These are phyloP conservation scores for Psittacula cyanocephala DNA, from an alignment of 2,113 vertebrate species.

Conservation along the genomic window DNA sequence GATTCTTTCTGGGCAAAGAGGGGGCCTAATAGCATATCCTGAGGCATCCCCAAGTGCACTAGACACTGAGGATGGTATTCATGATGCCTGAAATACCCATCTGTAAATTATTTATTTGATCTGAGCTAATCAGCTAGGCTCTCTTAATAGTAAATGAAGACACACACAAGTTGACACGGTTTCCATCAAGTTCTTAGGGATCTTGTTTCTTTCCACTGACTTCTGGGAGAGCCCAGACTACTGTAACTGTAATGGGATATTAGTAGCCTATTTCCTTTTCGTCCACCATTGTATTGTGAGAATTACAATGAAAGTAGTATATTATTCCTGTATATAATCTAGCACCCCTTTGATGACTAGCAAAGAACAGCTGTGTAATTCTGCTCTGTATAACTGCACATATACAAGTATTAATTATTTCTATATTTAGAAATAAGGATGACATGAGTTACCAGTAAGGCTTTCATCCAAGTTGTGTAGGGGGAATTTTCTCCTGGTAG, in stretches of 20 bases:
- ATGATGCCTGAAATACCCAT: neutral
- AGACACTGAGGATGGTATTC: neutral
- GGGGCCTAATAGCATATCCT: neutral
- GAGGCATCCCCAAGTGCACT: neutral
- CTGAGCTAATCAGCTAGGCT: neutral
- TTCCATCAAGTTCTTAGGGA: neutral
- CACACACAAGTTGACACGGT: neutral
- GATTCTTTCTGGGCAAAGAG: neutral
- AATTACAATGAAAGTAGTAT: neutral
- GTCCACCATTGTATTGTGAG: neutral
- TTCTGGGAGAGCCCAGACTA: neutral
- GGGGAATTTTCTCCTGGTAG: neutral
- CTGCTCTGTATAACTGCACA: neutral
- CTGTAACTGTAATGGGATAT: neutral
- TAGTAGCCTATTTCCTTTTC: neutral
- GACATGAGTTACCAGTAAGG: slow-evolving; percentile 12
- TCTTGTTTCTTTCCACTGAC: neutral
- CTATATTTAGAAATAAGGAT: slow-evolving; percentile 35
- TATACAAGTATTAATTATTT: slow-evolving; percentile 23
- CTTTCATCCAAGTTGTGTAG: slow-evolving; percentile 10
- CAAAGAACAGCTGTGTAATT: neutral
- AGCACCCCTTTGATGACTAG: neutral
- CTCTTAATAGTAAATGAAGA: neutral
- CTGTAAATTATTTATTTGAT: slow-evolving; percentile 24
- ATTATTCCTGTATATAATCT: neutral